phyloP scores from a whole-genome alignment of 2,113 vertebrate genomes.

The Menidia beryllina region DNA sequence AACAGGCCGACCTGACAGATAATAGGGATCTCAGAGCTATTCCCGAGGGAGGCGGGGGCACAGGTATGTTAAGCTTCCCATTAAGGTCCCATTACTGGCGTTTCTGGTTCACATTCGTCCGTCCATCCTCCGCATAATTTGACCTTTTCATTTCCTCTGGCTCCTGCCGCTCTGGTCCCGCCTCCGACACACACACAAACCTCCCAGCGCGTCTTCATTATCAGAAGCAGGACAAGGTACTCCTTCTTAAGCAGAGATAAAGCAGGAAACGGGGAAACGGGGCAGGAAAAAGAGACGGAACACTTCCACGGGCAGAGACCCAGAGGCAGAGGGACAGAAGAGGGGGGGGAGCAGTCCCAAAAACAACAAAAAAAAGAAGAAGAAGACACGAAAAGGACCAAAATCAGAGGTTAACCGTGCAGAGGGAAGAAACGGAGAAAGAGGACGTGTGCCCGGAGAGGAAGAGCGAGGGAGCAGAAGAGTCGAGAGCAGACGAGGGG shows the following conservation, averaged over 20 bases:
- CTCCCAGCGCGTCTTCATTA: conserved; percentile 58
- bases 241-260: conserved; percentile 31
- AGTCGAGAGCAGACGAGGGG: not conserved
- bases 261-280: conserved; percentile 18
- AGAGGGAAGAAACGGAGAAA: conserved; percentile 23
- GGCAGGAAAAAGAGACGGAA: not conserved
- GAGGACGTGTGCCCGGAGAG: conserved; percentile 18
- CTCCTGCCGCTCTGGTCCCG: conserved; percentile 39
- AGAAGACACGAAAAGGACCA: not conserved
- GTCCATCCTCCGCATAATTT: conserved; percentile 38
- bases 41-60: not conserved
- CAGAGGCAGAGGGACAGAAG: not conserved
- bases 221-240: conserved; percentile 47
- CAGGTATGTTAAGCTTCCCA: not conserved
- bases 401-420: conserved; percentile 24
- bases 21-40: not conserved
- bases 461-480: not conserved
- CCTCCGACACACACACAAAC: conserved; percentile 43
- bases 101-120: conserved; percentile 55
- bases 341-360: not conserved
- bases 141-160: conserved; percentile 51
- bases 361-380: not conserved
- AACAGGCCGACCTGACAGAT: not conserved
- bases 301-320: not conserved
- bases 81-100: conserved; percentile 1